These are phyloP conservation scores for Urosaurus nigricauda DNA, from an alignment of 2,797 vertebrate genomes.

Conservation along the genomic window DNA sequence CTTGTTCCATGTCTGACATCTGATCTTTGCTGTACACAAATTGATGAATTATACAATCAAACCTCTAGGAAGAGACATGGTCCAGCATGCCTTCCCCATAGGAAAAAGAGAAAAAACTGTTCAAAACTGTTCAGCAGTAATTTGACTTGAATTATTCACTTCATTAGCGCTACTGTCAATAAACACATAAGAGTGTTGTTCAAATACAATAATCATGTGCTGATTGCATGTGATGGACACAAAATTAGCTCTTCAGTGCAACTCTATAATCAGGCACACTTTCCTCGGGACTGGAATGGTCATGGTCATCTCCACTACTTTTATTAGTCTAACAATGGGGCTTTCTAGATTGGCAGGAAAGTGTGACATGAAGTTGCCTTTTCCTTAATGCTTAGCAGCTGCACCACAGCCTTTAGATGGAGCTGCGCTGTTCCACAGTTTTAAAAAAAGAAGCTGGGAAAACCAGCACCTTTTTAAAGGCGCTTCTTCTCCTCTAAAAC, in stretches of 20 bases:
- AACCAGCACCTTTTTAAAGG: too few relatives aligned
- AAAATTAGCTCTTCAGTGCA: neutral
- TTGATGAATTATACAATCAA: neutral
- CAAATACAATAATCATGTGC: neutral
- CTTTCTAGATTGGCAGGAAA: too few relatives aligned
- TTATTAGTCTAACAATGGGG: neutral
- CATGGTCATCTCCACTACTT: neutral
- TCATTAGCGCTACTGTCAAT: neutral
- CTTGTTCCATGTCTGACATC: neutral
- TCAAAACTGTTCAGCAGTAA: neutral
- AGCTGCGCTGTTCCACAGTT: too few relatives aligned
- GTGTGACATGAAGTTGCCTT: too few relatives aligned
- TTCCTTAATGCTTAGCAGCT: too few relatives aligned
- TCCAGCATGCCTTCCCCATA: neutral
- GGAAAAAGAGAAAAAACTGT: neutral
- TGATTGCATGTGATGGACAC: neutral
- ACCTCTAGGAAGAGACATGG: neutral
- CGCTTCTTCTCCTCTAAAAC: too few relatives aligned
- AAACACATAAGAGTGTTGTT: neutral
- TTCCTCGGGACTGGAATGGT: neutral
- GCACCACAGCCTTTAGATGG: too few relatives aligned
- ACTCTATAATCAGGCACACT: neutral
- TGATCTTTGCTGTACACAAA: neutral
- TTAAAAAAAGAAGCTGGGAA: too few relatives aligned
- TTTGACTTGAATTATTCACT: neutral